Conservation (phyloP, 2,113 vertebrate genomes). For the Petaurus breviceps region DNA sequence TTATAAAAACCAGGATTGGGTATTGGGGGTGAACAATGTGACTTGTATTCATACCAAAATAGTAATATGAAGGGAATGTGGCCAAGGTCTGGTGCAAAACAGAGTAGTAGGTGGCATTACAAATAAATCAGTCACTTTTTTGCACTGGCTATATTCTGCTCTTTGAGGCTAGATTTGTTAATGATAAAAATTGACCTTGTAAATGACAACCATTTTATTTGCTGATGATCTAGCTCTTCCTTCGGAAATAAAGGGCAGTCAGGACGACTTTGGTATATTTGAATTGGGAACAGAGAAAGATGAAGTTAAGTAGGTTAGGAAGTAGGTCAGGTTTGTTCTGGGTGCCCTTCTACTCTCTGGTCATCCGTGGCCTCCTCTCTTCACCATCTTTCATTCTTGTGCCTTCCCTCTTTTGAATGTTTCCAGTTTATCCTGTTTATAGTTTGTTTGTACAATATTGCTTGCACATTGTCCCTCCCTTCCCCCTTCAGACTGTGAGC, state of each 20-base stretch:
- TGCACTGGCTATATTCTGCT: neutral
- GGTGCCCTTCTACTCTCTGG: neutral
- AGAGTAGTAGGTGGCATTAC: conserved; percentile 55
- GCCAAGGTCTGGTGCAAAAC: neutral
- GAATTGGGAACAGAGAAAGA: neutral
- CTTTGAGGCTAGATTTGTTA: neutral
- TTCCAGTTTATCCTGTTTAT: neutral
- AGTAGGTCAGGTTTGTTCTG: neutral
- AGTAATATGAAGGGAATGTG: neutral
- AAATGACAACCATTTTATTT: neutral
- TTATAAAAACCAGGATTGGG: neutral
- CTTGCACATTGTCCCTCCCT: neutral
- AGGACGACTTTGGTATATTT: neutral
- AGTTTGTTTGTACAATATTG: neutral
- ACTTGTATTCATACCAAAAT: neutral
- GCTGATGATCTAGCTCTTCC: neutral
- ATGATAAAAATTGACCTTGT: neutral
- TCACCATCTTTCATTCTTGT: neutral
- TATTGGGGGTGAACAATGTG: neutral
- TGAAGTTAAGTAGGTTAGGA: neutral
- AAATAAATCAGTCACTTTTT: neutral
- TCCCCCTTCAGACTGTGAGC: neutral
- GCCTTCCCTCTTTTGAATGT: neutral
- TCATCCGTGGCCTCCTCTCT: neutral
- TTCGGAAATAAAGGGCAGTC: neutral